Conservation (phyloP, 2,113 vertebrate genomes). For the Corythornis vintsioides region DNA sequence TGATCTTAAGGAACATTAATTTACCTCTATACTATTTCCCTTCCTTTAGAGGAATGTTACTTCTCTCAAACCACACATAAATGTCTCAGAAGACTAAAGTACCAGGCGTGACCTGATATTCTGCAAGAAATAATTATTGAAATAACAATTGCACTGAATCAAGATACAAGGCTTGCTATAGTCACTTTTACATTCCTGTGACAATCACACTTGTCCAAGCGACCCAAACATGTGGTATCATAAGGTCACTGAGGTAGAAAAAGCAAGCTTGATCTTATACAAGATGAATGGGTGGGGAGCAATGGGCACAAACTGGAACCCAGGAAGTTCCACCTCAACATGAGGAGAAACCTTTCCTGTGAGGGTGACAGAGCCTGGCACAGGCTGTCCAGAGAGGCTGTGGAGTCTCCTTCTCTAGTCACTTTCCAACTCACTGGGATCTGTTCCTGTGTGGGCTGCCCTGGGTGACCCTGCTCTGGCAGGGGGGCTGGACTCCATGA, state of each 20-base stretch:
- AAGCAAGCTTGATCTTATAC: neutral
- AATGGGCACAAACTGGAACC: too few species aligned
- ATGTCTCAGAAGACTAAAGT: neutral
- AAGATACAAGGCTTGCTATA: neutral
- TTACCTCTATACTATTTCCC: neutral
- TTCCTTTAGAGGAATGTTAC: neutral
- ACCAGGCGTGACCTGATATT: neutral
- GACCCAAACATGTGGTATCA: neutral
- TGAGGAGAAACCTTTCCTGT: too few species aligned
- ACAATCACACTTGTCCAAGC: neutral
- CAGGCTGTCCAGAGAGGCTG: too few species aligned
- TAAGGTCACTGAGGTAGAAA: neutral
- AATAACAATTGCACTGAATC: neutral
- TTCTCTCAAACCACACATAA: neutral
- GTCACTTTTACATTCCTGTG: neutral
- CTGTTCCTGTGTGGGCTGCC: too few species aligned
- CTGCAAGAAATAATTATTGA: neutral
- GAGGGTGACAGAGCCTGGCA: too few species aligned
- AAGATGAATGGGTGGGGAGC: neutral
- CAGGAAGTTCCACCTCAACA: too few species aligned
- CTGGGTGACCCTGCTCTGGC: too few species aligned
- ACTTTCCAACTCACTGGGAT: too few species aligned
- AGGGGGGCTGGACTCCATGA: too few species aligned
- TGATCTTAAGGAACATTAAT: neutral
- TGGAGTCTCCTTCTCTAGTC: too few species aligned